Evolutionary conservation across 2,113 vertebrate species (phyloP).

Genomic region (Mormyrus iriodes): DNA sequence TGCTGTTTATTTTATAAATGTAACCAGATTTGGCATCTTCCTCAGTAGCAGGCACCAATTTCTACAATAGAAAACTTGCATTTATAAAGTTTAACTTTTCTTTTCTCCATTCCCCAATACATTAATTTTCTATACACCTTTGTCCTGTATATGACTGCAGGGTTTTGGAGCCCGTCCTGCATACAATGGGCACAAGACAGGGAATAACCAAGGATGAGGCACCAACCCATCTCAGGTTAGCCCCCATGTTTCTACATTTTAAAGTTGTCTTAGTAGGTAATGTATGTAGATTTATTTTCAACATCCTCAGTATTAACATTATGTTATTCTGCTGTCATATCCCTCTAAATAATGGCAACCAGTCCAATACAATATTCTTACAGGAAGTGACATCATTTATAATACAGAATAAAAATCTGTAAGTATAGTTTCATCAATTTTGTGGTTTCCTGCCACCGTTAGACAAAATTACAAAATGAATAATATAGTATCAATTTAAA

Average conservation of each 20-base stretch:
- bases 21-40: background rate
- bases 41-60: background rate
- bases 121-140: background rate
- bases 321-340: background rate
- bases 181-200: background rate
- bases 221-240: background rate
- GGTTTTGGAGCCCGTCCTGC: background rate
- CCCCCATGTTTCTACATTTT: background rate
- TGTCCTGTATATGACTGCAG: background rate
- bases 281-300: background rate
- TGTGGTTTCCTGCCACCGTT: background rate
- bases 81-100: background rate
- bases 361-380: background rate
- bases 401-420: background rate
- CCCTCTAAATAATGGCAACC: background rate
- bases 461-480: background rate
- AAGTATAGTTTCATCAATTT: background rate
- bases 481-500: background rate
- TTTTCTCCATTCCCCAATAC: background rate
- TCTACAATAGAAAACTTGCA: background rate
- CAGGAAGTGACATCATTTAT: background rate
- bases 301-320: background rate
- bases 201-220: background rate
- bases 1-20: background rate
- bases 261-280: background rate